Evolutionary conservation across 2,113 vertebrate genomes (phyloP), one percentile per base, ranked within the genome.

Genomic region (Stictonetta naevosa): DNA sequence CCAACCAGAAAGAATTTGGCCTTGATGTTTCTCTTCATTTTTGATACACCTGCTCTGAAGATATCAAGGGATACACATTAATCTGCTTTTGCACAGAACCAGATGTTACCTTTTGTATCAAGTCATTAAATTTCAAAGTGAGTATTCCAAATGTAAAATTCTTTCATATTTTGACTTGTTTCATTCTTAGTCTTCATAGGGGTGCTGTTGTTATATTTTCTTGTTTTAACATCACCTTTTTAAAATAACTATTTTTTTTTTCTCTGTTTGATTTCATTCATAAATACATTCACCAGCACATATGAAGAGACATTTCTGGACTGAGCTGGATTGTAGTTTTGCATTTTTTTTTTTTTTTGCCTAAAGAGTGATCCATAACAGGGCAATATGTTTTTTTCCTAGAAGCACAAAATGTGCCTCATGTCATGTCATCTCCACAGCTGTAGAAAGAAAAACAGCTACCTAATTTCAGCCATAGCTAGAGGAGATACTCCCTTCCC

Each of bases 51-150:
- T 93, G 67, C 76, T 96, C 42, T 76, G 81, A 78, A 89, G 36
- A 83, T 78, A 86, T 73, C 78, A 93, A 92, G 83, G 75, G 77
- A 93, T 90, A 66, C 26, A 80, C n/a, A 83, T 83, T 92, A 94
- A 94, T 82, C 34, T 90, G 42, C 68, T 90, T 83, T 92, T 83
- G 53, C 62, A 79, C 36, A 78, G 58, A 77, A 84, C n/a, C 75
- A 92, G 93, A 89, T 93, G 72, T 91, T 96, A 75, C 8, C 15
- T 33, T 85, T 76, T 79, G 31, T 86, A 97, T 38, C 38, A 90
- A 93, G 38, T 66, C 19, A 92, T 90, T 95, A 34, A 18, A 66
- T 94, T 92, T 94, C 68, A 69, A 91, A 78, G 46, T 78, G 26
- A 23, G 8, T 52, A 82, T 86, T 96, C 26, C 63, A 86, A 78